These are phyloP conservation scores for Spilosoma lubricipeda DNA, from an alignment of 2,888 invertebrate genomes.

Conservation along the genomic window DNA sequence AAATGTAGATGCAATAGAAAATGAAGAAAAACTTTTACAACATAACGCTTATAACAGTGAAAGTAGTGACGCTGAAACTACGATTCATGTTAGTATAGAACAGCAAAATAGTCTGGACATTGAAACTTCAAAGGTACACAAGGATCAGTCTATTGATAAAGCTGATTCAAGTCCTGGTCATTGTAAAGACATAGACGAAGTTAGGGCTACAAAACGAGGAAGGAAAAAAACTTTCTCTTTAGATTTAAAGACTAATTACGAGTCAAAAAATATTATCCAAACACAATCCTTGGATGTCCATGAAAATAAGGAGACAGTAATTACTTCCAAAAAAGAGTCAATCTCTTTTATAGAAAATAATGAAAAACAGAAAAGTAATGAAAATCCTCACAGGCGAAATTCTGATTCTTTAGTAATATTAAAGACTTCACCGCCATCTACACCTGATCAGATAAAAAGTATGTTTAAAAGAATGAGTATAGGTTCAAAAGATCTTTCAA, in stretches of 20 bases:
- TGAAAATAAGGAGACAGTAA: slow-evolving; percentile 29
- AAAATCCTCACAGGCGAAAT: slow-evolving; percentile 57
- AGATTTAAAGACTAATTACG: slow-evolving; percentile 68
- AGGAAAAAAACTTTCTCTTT: slow-evolving; percentile 70
- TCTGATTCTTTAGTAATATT: slow-evolving; percentile 65
- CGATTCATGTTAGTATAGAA: slow-evolving; percentile 80
- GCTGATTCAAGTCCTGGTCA: slow-evolving; percentile 27
- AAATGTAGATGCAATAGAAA: slow-evolving; percentile 31
- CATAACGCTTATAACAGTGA: slow-evolving; percentile 86
- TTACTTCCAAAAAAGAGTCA: slow-evolving; percentile 26
- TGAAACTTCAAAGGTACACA: slow-evolving; percentile 34
- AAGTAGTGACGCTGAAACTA: slow-evolving; percentile 82
- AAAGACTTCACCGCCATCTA: slow-evolving; percentile 54
- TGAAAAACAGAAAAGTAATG: slow-evolving; percentile 16
- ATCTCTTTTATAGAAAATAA: slow-evolving; percentile 23
- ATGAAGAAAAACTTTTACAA: slow-evolving; percentile 55
- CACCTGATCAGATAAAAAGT: slow-evolving; percentile 60
- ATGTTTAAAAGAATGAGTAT: slow-evolving; percentile 71
- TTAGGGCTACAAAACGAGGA: slow-evolving; percentile 36
- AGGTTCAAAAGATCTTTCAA: slow-evolving; percentile 45
- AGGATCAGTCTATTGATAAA: slow-evolving; percentile 36
- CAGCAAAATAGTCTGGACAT: slow-evolving; percentile 61
- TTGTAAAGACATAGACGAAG: slow-evolving; percentile 23
- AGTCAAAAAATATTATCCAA: slow-evolving; percentile 46
- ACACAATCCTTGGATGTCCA: slow-evolving; percentile 48